A percentile compares a stretch with the other conserved stretches of the same genome.
phyloP scores from a whole-genome alignment of 2,888 invertebrate genomes.

The Cistogaster globosa region DNA sequence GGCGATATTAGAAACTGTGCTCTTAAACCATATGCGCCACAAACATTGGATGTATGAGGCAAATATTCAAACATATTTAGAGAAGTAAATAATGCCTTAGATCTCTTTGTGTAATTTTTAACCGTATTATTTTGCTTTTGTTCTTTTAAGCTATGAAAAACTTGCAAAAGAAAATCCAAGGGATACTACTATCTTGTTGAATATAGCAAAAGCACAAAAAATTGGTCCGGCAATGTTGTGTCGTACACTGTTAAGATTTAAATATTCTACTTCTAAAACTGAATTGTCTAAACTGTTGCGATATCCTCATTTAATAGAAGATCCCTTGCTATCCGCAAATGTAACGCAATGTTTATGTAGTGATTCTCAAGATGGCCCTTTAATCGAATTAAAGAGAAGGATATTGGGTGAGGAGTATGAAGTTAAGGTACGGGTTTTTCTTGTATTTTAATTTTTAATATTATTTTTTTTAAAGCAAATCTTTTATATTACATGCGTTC shows the following conservation, averaged over 20 bases:
- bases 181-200: conserved; percentile 75
- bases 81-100: conserved; percentile 72
- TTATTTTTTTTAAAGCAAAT: background rate
- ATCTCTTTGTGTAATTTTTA: background rate
- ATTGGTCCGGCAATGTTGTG: conserved; percentile 79
- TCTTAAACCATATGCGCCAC: conserved; percentile 86
- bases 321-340: conserved; percentile 78
- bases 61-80: conserved; percentile 84
- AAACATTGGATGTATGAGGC: conserved; percentile 86
- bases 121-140: background rate
- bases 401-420: conserved; percentile 94
- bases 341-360: conserved; percentile 87
- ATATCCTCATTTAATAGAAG: conserved; percentile 79
- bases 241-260: conserved; percentile 78
- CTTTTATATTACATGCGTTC: no score
- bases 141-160: conserved; percentile 75
- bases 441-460: background rate
- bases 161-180: conserved; percentile 23
- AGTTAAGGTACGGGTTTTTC: conserved; percentile 83
- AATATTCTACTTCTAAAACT: conserved; percentile 77
- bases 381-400: conserved; percentile 91
- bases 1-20: conserved; percentile 88
- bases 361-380: conserved; percentile 93
- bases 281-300: conserved; percentile 78
- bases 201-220: conserved; percentile 76